These are phyloP conservation scores for Stomorhina lunata DNA, from an alignment of 2,888 invertebrate genomes.

Conservation along the genomic window DNA sequence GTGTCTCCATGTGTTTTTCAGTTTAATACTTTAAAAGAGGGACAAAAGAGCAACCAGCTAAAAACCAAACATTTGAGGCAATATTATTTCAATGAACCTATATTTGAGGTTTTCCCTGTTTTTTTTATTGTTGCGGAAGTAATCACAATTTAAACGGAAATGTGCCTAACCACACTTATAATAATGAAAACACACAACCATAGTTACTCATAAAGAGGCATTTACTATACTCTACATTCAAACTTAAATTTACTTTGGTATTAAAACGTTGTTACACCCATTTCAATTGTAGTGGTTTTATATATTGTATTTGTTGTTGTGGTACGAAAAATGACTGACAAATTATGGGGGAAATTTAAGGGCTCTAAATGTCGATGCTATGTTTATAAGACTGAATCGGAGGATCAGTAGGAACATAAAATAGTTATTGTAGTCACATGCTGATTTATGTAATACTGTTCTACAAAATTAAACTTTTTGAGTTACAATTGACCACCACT, in stretches of 20 bases:
- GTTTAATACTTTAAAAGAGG: too few species aligned
- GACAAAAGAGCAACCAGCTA: constrained; percentile 1
- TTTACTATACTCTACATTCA: background rate
- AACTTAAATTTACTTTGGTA: constrained; percentile 27
- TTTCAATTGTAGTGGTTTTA: constrained; percentile 45
- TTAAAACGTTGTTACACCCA: constrained; percentile 36
- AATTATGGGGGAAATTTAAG: too few species aligned
- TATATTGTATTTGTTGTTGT: constrained; percentile 9
- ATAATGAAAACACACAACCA: constrained; percentile 29
- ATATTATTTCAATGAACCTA: constrained; percentile 59
- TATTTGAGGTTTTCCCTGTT: constrained; percentile 64
- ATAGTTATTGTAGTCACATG: too few species aligned
- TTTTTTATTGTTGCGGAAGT: constrained; percentile 62
- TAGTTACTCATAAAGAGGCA: constrained; percentile 1
- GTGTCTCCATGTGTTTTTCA: background rate
- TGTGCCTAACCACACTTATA: constrained; percentile 60
- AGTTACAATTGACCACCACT: too few species aligned
- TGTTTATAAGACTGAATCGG: too few species aligned
- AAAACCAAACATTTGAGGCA: constrained; percentile 57
- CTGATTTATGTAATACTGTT: too few species aligned
- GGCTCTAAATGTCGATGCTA: background rate
- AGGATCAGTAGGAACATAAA: too few species aligned
- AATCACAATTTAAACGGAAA: constrained; percentile 66
- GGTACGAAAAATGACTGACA: constrained; percentile 2
- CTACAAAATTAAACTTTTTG: too few species aligned